Evolutionary conservation across 1,140 invertebrate genomes (phyloP), one percentile per base, ranked within the genome.

Genomic region (Penaeus vannamei): DNA sequence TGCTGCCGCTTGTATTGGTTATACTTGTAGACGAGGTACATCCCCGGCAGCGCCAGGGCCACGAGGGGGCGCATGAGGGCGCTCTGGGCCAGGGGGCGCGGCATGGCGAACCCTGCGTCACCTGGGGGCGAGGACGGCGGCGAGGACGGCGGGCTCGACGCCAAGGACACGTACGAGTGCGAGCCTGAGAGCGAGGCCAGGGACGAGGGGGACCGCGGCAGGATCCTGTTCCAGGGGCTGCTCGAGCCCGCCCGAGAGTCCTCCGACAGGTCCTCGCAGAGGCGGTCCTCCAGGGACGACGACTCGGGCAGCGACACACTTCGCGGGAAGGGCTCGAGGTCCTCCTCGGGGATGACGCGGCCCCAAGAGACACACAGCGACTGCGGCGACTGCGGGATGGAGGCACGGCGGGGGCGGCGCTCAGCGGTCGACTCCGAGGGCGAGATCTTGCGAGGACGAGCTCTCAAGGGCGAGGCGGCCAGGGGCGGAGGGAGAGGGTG

Each of bases 11-110:
- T 95, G 93, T 97, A 96, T 93, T 97, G 96, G 93, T 96, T 97
- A 94, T 97, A 97, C 93, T 97, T 97, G 94, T 97, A 97, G 93
- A 97, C 96, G 91, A 97, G 94, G 93, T 97, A 97, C 96, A 97
- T 97, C 90, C 96, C 96, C 89, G 96, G 96, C 91, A 97, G 93
- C 3, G 96, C 96, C 81, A 97, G 93, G 92, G 96, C 96, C 91
- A 96, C 96, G 92, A 97, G 94, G 2, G 96, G 96, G 93, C 96
- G 96, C 95, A 96, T 96, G 91, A 97, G 93, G 36, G 94, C 93
- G 92, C 95, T 93, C 92, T 95, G 93, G 92, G 93, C 94, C 91
- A 93, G 92, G 77, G 94, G 94, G 92, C 95, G 94, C 90, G 95
- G 95, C 95, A 95, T 95, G 90, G 91, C 92, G 85, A 83, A 86